Percentiles rank a stretch among this genome's conserved stretches.
These are phyloP conservation scores for Hoplostethus mediterraneus DNA, from an alignment of 2,797 vertebrate species.

Conservation along the genomic window DNA sequence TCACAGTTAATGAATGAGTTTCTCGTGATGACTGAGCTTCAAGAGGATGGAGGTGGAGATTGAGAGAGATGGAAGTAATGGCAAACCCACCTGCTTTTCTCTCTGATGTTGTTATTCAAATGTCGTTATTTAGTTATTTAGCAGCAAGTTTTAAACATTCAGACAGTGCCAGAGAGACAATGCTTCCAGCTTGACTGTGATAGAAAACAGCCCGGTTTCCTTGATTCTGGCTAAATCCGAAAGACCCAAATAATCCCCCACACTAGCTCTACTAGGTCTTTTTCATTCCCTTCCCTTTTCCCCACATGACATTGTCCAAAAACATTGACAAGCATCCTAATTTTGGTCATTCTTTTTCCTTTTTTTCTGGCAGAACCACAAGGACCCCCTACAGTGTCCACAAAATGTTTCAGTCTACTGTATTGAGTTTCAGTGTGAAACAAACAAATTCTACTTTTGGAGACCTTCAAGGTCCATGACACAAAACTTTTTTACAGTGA, in stretches of 20 bases:
- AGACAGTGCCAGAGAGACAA: constrained; percentile 62
- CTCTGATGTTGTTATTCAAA: constrained; percentile 73
- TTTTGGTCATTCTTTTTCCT: constrained; percentile 45
- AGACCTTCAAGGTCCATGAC: constrained; percentile 55
- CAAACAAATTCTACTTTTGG: constrained; percentile 72
- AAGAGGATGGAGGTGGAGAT: constrained; percentile 65
- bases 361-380: constrained; percentile 52
- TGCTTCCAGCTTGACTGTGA: constrained; percentile 59
- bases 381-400: constrained; percentile 63
- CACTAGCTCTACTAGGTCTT: constrained; percentile 19
- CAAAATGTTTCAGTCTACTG: constrained; percentile 74
- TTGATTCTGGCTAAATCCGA: constrained; percentile 60
- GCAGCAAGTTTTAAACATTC: constrained; percentile 70
- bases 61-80: constrained; percentile 55
- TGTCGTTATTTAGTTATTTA: constrained; percentile 75
- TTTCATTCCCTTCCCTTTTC: constrained; percentile 35
- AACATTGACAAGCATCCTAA: constrained; percentile 51
- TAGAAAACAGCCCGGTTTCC: constrained; percentile 62
- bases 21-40: constrained; percentile 73
- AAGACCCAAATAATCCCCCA: constrained; percentile 59
- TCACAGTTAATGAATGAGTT: constrained; percentile 72
- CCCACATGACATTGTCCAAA: constrained; percentile 53
- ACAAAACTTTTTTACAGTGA: constrained; percentile 53
- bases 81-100: constrained; percentile 71
- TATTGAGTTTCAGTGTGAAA: constrained; percentile 68